phyloP scores from a whole-genome alignment of 2,113 vertebrate species.

The Asarcornis scutulata region DNA sequence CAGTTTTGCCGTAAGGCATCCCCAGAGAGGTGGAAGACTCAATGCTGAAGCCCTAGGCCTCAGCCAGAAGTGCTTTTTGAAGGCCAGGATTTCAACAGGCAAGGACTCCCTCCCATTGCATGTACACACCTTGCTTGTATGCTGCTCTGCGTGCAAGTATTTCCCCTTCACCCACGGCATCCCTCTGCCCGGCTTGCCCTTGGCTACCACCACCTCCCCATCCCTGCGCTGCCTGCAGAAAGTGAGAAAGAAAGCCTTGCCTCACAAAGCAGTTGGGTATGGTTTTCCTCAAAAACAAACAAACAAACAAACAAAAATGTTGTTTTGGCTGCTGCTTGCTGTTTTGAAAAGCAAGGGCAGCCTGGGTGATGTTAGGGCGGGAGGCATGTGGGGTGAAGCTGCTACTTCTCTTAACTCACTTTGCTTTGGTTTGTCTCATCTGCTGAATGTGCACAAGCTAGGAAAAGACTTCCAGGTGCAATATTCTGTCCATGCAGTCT shows the following conservation, averaged over 20 bases:
- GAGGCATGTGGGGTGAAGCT: neutral
- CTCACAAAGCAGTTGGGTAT: neutral
- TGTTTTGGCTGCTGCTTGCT: neutral
- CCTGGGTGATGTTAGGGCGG: neutral
- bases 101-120: accelerated
- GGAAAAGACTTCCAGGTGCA: neutral
- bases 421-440: neutral
- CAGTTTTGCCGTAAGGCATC: neutral
- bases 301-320: too few species aligned
- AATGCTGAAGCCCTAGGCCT: accelerated
- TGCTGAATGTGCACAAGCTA: neutral
- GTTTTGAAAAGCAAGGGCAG: neutral
- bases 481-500: neutral
- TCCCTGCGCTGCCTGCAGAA: neutral
- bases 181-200: neutral
- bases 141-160: accelerated
- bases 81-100: neutral
- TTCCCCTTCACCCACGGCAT: accelerated
- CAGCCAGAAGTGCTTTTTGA: accelerated
- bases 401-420: neutral
- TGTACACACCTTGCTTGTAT: accelerated
- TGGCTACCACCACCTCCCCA: neutral
- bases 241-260: neutral
- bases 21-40: neutral
- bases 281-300: neutral